phyloP scores from a whole-genome alignment of 2,797 vertebrate species.

The Propithecus perrieri region DNA sequence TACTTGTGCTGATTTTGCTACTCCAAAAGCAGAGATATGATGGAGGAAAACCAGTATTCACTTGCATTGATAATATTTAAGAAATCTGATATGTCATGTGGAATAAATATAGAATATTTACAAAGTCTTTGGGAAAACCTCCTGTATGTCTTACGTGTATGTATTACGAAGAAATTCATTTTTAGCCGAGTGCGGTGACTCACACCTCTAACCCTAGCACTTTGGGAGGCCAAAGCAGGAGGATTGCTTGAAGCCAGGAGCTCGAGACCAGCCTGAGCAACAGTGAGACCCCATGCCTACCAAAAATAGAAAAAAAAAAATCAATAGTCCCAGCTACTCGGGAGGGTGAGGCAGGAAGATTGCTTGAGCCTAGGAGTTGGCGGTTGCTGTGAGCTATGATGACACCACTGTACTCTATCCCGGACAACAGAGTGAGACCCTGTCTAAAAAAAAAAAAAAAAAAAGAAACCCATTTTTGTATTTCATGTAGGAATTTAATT shows the following conservation, averaged over 20 bases:
- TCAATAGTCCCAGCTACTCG: background rate
- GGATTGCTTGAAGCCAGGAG: background rate
- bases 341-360: too few species aligned
- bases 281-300: background rate
- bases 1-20: background rate
- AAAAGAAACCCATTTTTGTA: background rate
- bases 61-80: background rate
- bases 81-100: background rate
- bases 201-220: background rate
- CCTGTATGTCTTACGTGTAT: too few species aligned
- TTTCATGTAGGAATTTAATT: background rate
- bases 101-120: background rate
- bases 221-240: background rate
- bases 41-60: background rate
- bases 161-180: background rate
- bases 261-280: background rate
- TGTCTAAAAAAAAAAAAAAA: too few species aligned
- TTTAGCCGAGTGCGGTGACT: background rate
- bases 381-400: too few species aligned
- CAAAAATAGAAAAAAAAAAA: background rate
- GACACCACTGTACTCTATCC: too few species aligned
- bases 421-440: too few species aligned
- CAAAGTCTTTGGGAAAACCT: background rate
- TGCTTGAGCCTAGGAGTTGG: too few species aligned
- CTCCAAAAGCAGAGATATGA: background rate